Conservation (phyloP, 2,113 vertebrate species). For the Neofelis nebulosa region DNA sequence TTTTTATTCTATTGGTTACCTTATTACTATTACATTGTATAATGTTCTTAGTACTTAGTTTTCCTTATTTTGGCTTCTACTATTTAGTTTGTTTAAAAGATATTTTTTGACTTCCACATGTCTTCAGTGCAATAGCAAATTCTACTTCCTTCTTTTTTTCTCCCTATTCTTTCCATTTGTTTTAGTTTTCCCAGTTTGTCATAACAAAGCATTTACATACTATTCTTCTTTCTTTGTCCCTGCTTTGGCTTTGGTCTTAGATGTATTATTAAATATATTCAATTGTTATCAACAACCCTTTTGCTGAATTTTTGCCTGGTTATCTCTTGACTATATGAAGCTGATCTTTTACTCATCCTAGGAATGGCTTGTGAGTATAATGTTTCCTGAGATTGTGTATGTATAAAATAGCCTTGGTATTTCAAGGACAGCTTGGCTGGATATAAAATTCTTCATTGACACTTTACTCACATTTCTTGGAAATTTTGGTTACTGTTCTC, state of each 20-base stretch:
- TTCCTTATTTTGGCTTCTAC: neutral
- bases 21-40: neutral
- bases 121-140: neutral
- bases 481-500: neutral
- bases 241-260: neutral
- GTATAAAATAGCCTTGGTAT: neutral
- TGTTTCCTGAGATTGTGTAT: neutral
- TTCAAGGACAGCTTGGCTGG: neutral
- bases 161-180: neutral
- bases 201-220: neutral
- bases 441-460: neutral
- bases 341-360: neutral
- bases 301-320: neutral
- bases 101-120: neutral
- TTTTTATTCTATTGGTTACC: neutral
- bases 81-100: neutral
- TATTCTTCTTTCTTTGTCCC: neutral
- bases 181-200: neutral
- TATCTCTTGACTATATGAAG: neutral
- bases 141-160: neutral
- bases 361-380: neutral
- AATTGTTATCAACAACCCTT: neutral
- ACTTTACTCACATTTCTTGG: neutral
- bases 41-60: neutral
- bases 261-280: neutral